Evolutionary conservation across 2,797 vertebrate genomes (phyloP), one percentile per base, ranked within the genome.

Genomic region (Acomys russatus): DNA sequence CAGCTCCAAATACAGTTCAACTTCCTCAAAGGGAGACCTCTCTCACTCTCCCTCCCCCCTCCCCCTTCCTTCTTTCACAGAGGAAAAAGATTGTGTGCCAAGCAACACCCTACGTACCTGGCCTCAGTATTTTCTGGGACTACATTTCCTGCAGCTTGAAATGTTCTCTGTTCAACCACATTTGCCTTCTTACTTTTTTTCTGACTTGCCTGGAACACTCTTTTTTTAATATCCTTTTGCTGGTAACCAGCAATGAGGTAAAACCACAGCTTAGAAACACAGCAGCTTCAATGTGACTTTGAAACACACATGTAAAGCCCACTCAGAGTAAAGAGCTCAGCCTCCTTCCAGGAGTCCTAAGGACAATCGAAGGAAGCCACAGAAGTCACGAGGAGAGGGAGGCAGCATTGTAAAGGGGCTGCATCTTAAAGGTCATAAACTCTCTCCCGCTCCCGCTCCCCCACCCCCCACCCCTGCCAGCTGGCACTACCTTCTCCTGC

Each of bases 381-480:
- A 71, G 66, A 91, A 74, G 88, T 51, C 56, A 51, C 66, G 49
- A 86, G 83, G 90, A 90, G 74, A 44, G 44, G 44, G 79, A 83
- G 49, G 54, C 51, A 88, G 71, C n/a, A 79, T n/a, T 68, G 92
- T 90, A 94, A 94, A 97, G 70, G 56, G 61, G 61, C 86, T 96
- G 74, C 86, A 68, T 92, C 89, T 92, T 94, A 77, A 93, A 88
- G 74, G 90, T 92, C 93, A 91, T 89, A 94, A 97, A 97, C 96
- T 96, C 95, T 96, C 97, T 97, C 92, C 92, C 94, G 83, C 91
- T 64, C 59, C 74, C 23, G 63, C n/a, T n/a, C n/a, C n/a, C n/a
- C n/a, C n/a, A n/a, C n/a, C 44, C 44, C 44, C 44, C 44, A 44
- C 3, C 44, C 44, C n/a, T n/a, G 76, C 86, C 83, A 78, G 28